These are phyloP conservation scores for Hecatera dysodea DNA, from an alignment of 2,888 invertebrate genomes.

Conservation along the genomic window DNA sequence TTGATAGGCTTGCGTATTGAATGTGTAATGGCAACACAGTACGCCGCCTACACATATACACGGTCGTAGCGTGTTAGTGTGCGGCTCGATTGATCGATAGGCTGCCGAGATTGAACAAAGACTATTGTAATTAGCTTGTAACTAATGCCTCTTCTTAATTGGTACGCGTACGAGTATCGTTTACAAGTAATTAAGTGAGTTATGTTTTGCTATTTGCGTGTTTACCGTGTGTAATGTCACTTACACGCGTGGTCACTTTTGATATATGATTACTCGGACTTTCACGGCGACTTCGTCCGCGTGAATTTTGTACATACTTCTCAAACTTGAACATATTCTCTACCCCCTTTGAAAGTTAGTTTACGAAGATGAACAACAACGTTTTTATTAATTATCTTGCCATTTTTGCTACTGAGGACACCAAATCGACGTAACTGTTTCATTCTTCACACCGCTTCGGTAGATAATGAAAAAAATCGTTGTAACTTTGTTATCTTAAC, in stretches of 20 bases:
- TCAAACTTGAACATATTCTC: too few species aligned
- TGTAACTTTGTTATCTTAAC: too few species aligned
- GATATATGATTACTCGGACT: too few species aligned
- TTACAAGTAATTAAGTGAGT: conserved; percentile 19
- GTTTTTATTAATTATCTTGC: too few species aligned
- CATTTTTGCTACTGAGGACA: too few species aligned
- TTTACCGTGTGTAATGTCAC: not conserved
- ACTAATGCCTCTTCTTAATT: conserved; percentile 54
- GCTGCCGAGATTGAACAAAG: conserved; percentile 52
- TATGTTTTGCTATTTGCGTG: not conserved
- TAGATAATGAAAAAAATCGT: too few species aligned
- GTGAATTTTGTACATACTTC: too few species aligned
- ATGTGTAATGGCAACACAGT: conserved; percentile 62
- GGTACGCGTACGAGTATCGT: conserved; percentile 12
- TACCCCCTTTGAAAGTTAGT: too few species aligned
- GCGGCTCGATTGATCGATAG: conserved; percentile 41
- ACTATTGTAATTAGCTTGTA: conserved; percentile 54
- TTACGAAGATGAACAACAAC: too few species aligned
- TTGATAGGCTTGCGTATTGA: conserved; percentile 71
- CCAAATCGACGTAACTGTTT: too few species aligned
- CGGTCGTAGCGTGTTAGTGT: conserved; percentile 20
- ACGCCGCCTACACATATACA: conserved; percentile 41
- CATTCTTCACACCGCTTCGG: too few species aligned
- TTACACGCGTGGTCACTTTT: not conserved
- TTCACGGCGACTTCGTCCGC: too few species aligned